Evolutionary conservation across 2,888 invertebrate species (phyloP).

Genomic region (Nephrotoma guestfalica): DNA sequence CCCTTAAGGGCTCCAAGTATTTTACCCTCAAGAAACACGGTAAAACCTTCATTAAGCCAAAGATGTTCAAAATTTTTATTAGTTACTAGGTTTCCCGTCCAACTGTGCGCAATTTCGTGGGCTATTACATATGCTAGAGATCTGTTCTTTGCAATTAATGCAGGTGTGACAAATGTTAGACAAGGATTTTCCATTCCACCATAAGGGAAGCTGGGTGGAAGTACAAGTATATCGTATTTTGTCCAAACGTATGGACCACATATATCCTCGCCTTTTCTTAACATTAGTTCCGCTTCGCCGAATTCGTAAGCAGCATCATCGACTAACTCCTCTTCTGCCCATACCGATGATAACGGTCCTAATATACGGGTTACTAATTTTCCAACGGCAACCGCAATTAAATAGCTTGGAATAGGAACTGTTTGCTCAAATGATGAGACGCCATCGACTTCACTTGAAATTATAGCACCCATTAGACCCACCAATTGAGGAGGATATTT

Average conservation of each 20-base stretch:
- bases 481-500: conserved; percentile 58
- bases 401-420: conserved; percentile 76
- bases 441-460: conserved; percentile 28
- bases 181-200: conserved; percentile 98
- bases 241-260: conserved; percentile 88
- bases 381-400: conserved; percentile 82
- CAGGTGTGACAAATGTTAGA: conserved; percentile 88
- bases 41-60: conserved; percentile 90
- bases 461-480: conserved; percentile 78
- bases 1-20: conserved; percentile 58
- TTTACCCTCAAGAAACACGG: conserved; percentile 82
- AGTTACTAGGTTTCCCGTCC: conserved; percentile 91
- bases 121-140: conserved; percentile 82
- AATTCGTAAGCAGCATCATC: conserved; percentile 81
- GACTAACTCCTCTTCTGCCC: conserved; percentile 77
- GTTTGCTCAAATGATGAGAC: conserved; percentile 51
- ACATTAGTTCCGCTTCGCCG: conserved; percentile 68
- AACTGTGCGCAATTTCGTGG: conserved; percentile 91
- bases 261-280: conserved; percentile 65
- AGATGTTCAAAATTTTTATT: conserved; percentile 90
- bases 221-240: conserved; percentile 72
- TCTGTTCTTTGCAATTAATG: conserved; percentile 68
- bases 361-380: conserved; percentile 57
- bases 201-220: conserved; percentile 82
- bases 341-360: conserved; percentile 69